Percentiles rank a stretch among this genome's conserved stretches.
These are phyloP conservation scores for Benthosema pterotum DNA, from an alignment of 2,797 vertebrate species.

Conservation along the genomic window DNA sequence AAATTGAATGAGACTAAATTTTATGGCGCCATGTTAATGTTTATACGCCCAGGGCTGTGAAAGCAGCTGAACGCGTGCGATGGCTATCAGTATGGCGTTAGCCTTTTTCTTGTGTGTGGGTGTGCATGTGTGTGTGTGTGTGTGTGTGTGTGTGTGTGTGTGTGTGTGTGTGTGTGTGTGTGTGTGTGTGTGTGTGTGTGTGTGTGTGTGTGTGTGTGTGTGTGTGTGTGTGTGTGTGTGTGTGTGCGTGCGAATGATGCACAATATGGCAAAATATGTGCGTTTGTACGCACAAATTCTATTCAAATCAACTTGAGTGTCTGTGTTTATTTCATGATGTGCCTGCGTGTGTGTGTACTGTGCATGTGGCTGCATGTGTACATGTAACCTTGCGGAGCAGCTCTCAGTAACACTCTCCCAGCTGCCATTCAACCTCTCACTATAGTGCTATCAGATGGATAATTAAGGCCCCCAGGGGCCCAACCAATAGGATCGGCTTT, in stretches of 20 bases:
- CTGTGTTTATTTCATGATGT: background rate
- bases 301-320: background rate
- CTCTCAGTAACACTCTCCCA: slow-evolving; percentile 38
- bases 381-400: slow-evolving; percentile 14
- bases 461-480: slow-evolving; percentile 65
- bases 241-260: background rate
- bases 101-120: background rate
- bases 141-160: background rate
- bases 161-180: background rate
- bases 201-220: background rate
- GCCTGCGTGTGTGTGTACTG: slow-evolving; percentile 8
- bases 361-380: background rate
- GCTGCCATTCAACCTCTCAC: slow-evolving; percentile 46
- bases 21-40: slow-evolving; percentile 33
- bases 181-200: background rate
- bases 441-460: slow-evolving; percentile 57
- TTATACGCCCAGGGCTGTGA: slow-evolving; percentile 28
- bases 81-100: too few relatives aligned
- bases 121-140: background rate
- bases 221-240: background rate
- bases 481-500: slow-evolving; percentile 63
- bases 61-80: background rate
- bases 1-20: slow-evolving; percentile 31
- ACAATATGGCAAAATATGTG: background rate
- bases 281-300: background rate